A percentile compares a stretch with the other conserved stretches of the same genome.
Evolutionary conservation across 2,113 vertebrate genomes (phyloP).

Genomic region (Scolopax mira): DNA sequence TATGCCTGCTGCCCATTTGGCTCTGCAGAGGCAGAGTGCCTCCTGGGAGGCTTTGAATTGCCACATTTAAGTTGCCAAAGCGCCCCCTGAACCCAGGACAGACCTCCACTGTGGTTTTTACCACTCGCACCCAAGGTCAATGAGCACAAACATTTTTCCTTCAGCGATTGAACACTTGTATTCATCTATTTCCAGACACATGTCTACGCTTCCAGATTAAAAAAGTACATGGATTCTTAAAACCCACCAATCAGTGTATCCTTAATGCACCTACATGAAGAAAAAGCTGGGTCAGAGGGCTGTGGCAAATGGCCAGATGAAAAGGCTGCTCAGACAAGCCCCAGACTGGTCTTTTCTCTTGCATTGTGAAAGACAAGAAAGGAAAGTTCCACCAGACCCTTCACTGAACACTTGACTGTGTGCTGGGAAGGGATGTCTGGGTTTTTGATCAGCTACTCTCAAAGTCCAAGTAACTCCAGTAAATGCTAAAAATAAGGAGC

Average conservation of each 20-base stretch:
- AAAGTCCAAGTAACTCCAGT: not conserved
- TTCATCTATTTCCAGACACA: not conserved
- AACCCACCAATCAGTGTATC: not conserved
- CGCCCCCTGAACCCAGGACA: not conserved
- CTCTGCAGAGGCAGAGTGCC: not conserved
- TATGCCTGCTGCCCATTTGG: not conserved
- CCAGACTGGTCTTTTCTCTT: not conserved
- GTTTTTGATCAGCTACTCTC: not conserved
- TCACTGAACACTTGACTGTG: not conserved
- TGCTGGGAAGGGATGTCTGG: not conserved
- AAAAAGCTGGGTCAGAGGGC: not conserved
- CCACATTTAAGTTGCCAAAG: not conserved
- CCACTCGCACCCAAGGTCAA: not conserved
- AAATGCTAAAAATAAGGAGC: not conserved
- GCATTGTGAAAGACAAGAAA: not conserved
- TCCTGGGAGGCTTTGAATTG: not conserved
- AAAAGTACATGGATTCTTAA: not conserved
- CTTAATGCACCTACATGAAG: not conserved
- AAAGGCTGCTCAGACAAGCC: not conserved
- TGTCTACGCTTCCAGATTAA: not conserved
- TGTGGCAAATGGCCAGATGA: not conserved
- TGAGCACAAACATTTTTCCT: not conserved
- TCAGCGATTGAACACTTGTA: not conserved
- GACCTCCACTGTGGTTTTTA: not conserved
- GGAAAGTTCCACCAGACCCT: not conserved